Conservation (phyloP, 2,113 vertebrate genomes). For the Malurus melanocephalus region DNA sequence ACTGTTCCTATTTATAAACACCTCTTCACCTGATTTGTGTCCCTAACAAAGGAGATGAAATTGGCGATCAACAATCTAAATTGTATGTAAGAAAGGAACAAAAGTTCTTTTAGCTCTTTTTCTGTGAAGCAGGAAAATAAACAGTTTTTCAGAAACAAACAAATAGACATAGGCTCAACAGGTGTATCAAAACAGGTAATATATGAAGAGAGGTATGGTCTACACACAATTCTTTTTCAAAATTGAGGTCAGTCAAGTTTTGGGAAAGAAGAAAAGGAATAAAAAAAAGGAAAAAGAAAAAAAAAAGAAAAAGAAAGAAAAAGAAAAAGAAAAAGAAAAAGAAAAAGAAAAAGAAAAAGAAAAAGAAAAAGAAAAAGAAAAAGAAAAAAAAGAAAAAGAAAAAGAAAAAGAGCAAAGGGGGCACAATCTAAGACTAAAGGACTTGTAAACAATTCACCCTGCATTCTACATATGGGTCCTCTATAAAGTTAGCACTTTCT, state of each 20-base stretch:
- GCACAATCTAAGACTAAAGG: not conserved
- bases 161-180: not conserved
- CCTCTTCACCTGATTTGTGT: not conserved
- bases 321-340: not conserved
- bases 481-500: not conserved
- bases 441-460: not conserved
- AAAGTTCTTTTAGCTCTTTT: not conserved
- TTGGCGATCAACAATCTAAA: not conserved
- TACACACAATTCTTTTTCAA: not conserved
- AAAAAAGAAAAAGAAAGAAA: no score
- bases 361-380: no score
- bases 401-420: accelerated
- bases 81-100: not conserved
- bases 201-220: not conserved
- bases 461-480: not conserved
- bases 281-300: no score
- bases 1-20: not conserved
- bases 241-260: not conserved
- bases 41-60: not conserved
- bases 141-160: not conserved
- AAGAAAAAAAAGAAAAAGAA: accelerated
- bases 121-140: not conserved
- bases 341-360: not conserved
- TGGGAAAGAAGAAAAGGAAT: not conserved
- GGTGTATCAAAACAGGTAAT: not conserved